Conservation (phyloP, 2,888 invertebrate genomes). For the Anorthoa munda region DNA sequence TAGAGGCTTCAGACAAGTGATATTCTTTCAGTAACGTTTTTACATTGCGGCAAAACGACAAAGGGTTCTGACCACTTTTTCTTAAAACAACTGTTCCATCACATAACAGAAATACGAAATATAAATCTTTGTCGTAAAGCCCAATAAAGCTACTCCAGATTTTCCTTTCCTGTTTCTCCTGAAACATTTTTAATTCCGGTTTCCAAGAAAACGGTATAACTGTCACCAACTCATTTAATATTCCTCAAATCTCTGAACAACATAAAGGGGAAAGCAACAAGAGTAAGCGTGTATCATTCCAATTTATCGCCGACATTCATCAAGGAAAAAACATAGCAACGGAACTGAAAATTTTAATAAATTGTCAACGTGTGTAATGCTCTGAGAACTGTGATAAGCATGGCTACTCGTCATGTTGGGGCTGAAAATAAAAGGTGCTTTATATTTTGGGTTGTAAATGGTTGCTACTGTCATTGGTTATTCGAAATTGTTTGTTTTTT, state of each 20-base stretch:
- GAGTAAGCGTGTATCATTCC: conserved; percentile 30
- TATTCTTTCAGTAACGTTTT: no score
- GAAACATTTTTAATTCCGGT: neutral
- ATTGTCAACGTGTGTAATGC: conserved; percentile 63
- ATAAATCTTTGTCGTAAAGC: no score
- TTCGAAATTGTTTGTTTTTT: neutral
- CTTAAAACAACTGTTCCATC: no score
- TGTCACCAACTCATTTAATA: conserved; percentile 10
- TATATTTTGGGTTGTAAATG: conserved; percentile 24
- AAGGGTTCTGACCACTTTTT: no score
- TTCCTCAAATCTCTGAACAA: neutral
- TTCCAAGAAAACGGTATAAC: neutral
- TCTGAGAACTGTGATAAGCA: conserved; percentile 57
- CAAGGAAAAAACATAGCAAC: conserved; percentile 33
- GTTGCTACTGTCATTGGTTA: neutral
- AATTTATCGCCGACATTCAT: conserved; percentile 48
- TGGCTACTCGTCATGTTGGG: conserved; percentile 26
- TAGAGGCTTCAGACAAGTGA: no score
- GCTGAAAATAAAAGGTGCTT: conserved; percentile 31
- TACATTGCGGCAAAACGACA: no score
- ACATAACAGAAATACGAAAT: no score
- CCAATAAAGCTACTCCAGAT: neutral
- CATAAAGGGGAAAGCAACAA: neutral
- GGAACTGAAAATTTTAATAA: conserved; percentile 49
- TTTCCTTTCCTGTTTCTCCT: no score